Base-by-base conservation (phyloP, 1,140 invertebrate genomes). In the Heliconius hewitsoni region DNA sequence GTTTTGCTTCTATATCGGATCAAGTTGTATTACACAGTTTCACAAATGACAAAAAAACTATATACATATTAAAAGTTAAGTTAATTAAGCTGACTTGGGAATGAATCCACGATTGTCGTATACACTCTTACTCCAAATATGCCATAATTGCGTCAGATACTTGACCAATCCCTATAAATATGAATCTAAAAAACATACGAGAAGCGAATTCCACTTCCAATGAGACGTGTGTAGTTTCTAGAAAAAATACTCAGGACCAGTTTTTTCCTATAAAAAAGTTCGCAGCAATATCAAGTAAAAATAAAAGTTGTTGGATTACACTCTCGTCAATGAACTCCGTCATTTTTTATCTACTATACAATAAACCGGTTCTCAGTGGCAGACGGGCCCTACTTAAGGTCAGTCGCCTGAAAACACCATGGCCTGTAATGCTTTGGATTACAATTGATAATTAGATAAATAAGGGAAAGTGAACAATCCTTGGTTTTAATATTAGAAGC, bases 241-340 rank as follows among this genome's bases (percentile, higher is more conserved):
- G 27, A 66, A 66, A 66, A 66, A 66, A 30, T 27, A 16, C 60
- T 66, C 23, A 5, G 1, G 27, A 66, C 60, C 27, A 27, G 60
- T 66, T 66, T 66, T 66, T 66, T 52, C 18, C 60, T 66, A 66
- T 66, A 66, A 66, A 66, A 66, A 66, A 66, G 19, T 57, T 66
- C 11, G 11, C 60, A 66, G 60, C 27, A 16, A 66, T 30, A 16
- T 66, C 0, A 66, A 66, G 60, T 66, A 66, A 66, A 66, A 66
- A 66, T 66, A 66, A 66, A 66, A 66, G 60, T 66, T 13, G 27
- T 66, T 11, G 27, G 27, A 30, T 66, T 13, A 27, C 60, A 66
- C 9, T 30, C 60, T 66, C 60, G 60, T 66, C 60, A 66, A 66
- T 66, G 60, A 66, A 66, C 27, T 30, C 60, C 9, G 8, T 60